A percentile compares a stretch with the other conserved stretches of the same genome.
Conservation (phyloP, 2,888 invertebrate species). For the Cheilosia soror region DNA sequence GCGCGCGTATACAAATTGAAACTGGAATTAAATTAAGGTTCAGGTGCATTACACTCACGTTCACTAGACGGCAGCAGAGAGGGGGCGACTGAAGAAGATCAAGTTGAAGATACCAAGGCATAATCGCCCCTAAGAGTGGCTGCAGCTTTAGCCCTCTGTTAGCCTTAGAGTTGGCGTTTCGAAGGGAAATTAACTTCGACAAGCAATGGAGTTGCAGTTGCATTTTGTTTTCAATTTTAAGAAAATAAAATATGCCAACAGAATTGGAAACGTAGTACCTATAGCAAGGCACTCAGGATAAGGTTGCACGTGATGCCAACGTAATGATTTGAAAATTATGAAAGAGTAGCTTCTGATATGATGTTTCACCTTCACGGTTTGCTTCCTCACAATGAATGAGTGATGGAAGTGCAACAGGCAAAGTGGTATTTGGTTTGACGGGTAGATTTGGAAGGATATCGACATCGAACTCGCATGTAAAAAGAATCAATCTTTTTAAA, state of each 20-base stretch:
- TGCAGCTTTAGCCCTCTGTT: constrained; percentile 22
- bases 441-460: neutral
- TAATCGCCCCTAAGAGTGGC: constrained; percentile 30
- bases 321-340: constrained; percentile 56
- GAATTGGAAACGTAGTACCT: constrained; percentile 21
- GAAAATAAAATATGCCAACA: constrained; percentile 19
- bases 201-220: constrained; percentile 11
- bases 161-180: constrained; percentile 9
- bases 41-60: constrained; percentile 57
- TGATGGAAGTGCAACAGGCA: neutral
- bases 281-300: constrained; percentile 1
- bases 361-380: constrained; percentile 66
- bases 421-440: neutral
- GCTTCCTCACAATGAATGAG: constrained; percentile 22
- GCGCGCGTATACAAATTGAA: constrained; percentile 66
- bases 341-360: constrained; percentile 63
- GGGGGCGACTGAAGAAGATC: neutral
- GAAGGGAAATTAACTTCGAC: constrained; percentile 47
- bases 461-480: neutral
- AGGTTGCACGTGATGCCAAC: constrained; percentile 59
- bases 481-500: neutral
- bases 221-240: constrained; percentile 44
- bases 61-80: neutral
- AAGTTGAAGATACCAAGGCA: constrained; percentile 24
- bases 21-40: constrained; percentile 66